Base-by-base conservation (phyloP, 2,113 vertebrate genomes). In the Gallinago jamesoni region DNA sequence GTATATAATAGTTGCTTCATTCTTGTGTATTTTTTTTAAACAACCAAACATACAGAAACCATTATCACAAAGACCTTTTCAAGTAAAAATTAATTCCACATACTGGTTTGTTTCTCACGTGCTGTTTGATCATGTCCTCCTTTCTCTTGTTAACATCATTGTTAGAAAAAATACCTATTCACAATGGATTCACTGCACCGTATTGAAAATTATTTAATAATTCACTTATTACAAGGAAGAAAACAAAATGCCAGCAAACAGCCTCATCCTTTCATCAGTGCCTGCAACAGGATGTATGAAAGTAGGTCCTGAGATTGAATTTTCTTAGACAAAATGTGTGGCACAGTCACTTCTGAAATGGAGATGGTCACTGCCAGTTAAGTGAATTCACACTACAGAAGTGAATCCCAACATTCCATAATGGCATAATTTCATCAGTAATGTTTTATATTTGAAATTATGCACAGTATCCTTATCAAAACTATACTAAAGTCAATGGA, bases 1-100 rank as follows among this genome's bases (percentile, higher is more conserved):
- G 85, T 90, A 73, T 91, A 59, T 63, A 95, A 62, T 4, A 87
- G 63, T 87, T 57, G 75, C 70, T 95, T 93, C 94, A 52, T 47
- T 90, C 81, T 57, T 91, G 53, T 9, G 30, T 50, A 84, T 45
- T 86, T 84, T 79, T 96, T 84, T 70, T 20, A 78, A 94, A 45
- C n/a, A 88, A 62, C 21, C 48, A 21, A 66, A 74, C 8, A 22
- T 31, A 67, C 16, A 77, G 57, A 93, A 94, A 90, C 14, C 22
- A 67, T 96, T 82, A 84, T 84, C 62, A 25, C 4, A 43, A 78
- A 81, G 57, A 30, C 48, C 27, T 79, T 85, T 47, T 11, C n/a
- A 52, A 89, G 24, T 53, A 73, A 78, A 31, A 94, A 93, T 48
- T 4, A 57, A 41, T 70, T 70, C 64, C 35, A 37, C 30, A 12